phyloP scores from a whole-genome alignment of 1,140 invertebrate genomes.

The Bombus balteatus region DNA sequence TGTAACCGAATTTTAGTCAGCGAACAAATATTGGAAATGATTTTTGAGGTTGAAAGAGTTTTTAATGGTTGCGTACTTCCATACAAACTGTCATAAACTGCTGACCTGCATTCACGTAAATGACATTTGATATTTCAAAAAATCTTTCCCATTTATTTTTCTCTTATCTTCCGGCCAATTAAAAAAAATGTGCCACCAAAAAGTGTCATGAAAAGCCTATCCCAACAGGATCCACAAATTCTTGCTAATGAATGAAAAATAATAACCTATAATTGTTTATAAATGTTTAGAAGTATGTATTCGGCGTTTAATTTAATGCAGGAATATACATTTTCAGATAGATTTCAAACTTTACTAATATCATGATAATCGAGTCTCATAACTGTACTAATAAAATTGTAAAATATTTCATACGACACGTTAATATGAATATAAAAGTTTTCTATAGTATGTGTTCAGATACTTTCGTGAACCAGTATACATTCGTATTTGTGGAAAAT shows the following conservation, averaged over 20 bases:
- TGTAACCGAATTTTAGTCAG: conserved; percentile 1
- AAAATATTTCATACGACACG: too few species aligned
- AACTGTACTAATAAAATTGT: too few species aligned
- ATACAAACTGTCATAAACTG: conserved; percentile 40
- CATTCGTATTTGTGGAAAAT: neutral
- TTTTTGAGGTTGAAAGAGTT: conserved; percentile 46
- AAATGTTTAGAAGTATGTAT: too few species aligned
- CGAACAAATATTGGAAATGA: conserved; percentile 38
- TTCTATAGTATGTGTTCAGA: neutral
- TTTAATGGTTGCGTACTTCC: conserved; percentile 43
- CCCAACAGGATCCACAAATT: too few species aligned
- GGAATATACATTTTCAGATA: too few species aligned
- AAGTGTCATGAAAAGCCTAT: neutral
- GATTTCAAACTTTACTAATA: too few species aligned
- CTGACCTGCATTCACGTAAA: conserved; percentile 32
- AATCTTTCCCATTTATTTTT: conserved; percentile 20
- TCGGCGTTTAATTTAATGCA: too few species aligned
- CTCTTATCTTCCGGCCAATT: neutral
- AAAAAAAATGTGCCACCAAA: neutral
- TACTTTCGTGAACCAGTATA: neutral
- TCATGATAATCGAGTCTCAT: too few species aligned
- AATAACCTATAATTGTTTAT: too few species aligned
- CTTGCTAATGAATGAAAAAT: too few species aligned
- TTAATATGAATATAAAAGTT: too few species aligned
- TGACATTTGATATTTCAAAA: conserved; percentile 46